Base-by-base conservation (phyloP, 2,888 invertebrate species). In the Drosophila suboccidentalis region DNA sequence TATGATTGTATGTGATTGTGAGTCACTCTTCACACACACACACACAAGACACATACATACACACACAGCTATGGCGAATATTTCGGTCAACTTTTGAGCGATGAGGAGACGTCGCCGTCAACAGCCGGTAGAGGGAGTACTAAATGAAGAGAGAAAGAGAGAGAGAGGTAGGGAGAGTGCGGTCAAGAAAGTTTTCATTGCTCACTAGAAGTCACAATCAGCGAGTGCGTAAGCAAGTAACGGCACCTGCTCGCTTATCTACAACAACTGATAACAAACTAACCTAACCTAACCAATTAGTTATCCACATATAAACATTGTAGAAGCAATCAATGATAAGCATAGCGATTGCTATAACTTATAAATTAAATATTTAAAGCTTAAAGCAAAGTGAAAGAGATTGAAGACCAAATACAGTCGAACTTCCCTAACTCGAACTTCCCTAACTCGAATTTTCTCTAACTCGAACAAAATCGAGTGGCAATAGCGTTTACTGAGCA, bases 251-350 rank as follows among this genome's bases (percentile, higher is more conserved):
- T 19, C 26, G 15, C 1, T 11, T 29, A n/a, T 26, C 34, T 32
- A n/a, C 9, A n/a, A 51, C 8, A 29, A 34, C 58, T n/a, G 79
- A 82, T 82, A 76, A 70, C 74, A 82, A 75, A 76, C 64, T 69
- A 80, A 80, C 74, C 80, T 77, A 63, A 74, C 77, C 80, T 72
- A 81, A 81, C 80, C 62, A 47, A 75, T 53, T 39, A 49, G 17
- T 39, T 49, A 39, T 19, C 26, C 43, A 55, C 39, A 53, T 22
- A 39, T 22, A 39, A 29, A 19, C n/a, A 32, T 10, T 29, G 26
- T 34, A 32, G 22, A 1, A 47, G 34, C 53, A 62, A 63, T 69
- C 36, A 47, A 9, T 4, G 62, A 71, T 71, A 71, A 62, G 50
- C 11, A 11, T 10, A 43, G 22, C 11, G 43, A 60, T 60, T 39